phyloP scores from a whole-genome alignment of 2,113 vertebrate species.

The Mormoops blainvillei region DNA sequence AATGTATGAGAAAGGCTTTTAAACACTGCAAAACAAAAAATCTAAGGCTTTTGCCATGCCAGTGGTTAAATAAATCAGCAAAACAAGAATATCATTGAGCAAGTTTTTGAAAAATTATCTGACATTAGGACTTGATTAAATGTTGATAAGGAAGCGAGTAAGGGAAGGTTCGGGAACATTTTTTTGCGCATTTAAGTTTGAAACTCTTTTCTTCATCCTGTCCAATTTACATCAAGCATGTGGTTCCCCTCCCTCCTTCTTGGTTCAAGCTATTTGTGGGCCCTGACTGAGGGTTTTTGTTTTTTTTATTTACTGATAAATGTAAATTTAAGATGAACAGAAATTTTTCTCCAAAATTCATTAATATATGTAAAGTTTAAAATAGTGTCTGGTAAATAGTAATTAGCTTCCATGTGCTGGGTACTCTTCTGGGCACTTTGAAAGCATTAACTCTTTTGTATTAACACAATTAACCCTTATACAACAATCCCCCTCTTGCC shows the following conservation, averaged over 20 bases:
- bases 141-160: background rate
- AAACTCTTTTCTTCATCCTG: background rate
- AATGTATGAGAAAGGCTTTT: background rate
- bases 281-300: too few relatives aligned
- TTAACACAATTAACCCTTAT: background rate
- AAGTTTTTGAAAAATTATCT: background rate
- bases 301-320: background rate
- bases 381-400: background rate
- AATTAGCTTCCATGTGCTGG: background rate
- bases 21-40: background rate
- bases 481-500: background rate
- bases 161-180: background rate
- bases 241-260: background rate
- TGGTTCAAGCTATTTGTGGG: background rate
- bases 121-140: background rate
- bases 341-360: background rate
- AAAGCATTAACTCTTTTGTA: background rate
- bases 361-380: background rate
- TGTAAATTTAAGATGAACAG: background rate
- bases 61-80: background rate
- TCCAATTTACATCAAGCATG: background rate
- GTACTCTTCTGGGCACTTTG: background rate
- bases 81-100: background rate
- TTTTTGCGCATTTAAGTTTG: background rate
- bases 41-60: background rate